Percentiles rank a stretch among this genome's conserved stretches.
Conservation (phyloP, 2,888 invertebrate species). For the Strigamia maritima region DNA sequence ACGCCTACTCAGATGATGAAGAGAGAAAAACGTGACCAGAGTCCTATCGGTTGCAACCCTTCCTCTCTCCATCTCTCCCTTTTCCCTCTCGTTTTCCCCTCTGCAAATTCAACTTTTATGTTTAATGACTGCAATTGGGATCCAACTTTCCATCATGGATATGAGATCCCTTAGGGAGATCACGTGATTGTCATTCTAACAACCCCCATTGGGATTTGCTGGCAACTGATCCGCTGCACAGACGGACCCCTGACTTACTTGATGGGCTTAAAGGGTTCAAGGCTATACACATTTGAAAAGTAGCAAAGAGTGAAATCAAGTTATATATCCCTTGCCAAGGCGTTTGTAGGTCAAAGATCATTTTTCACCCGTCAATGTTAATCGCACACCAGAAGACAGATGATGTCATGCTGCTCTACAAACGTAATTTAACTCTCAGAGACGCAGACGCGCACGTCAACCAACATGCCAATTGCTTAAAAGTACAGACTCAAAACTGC, state of each 20-base stretch:
- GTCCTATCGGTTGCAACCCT: not conserved
- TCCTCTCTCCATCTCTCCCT: not conserved
- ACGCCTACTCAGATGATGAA: not conserved
- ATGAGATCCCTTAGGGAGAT: constrained; percentile 5
- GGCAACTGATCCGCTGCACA: constrained; percentile 9
- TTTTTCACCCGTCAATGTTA: constrained; percentile 14
- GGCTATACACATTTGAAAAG: constrained; percentile 1
- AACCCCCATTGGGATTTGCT: not conserved
- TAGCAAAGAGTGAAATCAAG: not conserved
- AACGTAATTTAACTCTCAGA: not conserved
- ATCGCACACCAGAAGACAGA: not conserved
- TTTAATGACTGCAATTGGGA: constrained; percentile 23
- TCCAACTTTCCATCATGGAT: not conserved
- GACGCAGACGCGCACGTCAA: not conserved
- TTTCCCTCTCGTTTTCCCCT: no score
- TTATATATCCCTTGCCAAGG: constrained; percentile 14
- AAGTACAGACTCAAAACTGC: constrained; percentile 2
- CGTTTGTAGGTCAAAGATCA: constrained; percentile 20
- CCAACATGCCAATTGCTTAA: constrained; percentile 10
- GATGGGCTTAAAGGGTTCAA: constrained; percentile 17
- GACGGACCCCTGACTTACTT: not conserved
- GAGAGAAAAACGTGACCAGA: constrained; percentile 18
- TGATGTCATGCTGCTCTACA: constrained; percentile 11
- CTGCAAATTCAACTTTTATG: not conserved
- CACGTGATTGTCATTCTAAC: not conserved